Percentiles rank a stretch among this genome's conserved stretches.
Conservation (phyloP, 2,113 vertebrate species). For the Leptosomus discolor region DNA sequence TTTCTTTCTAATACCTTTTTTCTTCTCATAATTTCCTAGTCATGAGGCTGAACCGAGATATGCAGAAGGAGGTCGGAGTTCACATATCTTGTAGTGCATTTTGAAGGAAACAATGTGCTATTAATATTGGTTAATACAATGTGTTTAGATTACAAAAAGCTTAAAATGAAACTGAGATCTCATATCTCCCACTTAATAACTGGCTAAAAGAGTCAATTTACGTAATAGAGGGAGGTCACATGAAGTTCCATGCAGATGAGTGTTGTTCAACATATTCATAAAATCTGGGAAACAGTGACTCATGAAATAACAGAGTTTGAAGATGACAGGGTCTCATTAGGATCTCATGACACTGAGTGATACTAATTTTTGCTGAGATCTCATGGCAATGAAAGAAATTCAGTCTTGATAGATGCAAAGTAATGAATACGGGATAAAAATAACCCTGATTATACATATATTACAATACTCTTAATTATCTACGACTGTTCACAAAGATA, state of each 20-base stretch:
- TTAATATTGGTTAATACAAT: background rate
- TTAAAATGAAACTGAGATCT: background rate
- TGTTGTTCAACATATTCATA: background rate
- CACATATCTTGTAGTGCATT: background rate
- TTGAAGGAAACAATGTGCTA: background rate
- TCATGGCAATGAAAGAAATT: conserved; percentile 20
- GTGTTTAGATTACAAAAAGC: background rate
- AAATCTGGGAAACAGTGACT: conserved; percentile 47
- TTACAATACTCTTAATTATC: background rate
- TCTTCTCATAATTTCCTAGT: background rate
- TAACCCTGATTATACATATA: background rate
- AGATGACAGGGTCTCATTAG: background rate
- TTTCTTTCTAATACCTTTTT: background rate
- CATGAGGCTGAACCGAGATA: background rate
- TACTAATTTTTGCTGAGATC: background rate
- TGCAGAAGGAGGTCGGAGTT: background rate
- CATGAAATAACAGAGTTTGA: conserved; percentile 23
- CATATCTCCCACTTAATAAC: background rate
- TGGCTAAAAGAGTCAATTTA: background rate
- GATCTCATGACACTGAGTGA: conserved; percentile 49
- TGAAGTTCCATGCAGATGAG: background rate
- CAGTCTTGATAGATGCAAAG: conserved; percentile 17
- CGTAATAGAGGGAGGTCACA: background rate
- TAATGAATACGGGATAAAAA: conserved; percentile 12
- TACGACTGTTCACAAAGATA: background rate